phyloP scores from a whole-genome alignment of 2,888 invertebrate genomes.

The Euspilapteryx auroguttella region DNA sequence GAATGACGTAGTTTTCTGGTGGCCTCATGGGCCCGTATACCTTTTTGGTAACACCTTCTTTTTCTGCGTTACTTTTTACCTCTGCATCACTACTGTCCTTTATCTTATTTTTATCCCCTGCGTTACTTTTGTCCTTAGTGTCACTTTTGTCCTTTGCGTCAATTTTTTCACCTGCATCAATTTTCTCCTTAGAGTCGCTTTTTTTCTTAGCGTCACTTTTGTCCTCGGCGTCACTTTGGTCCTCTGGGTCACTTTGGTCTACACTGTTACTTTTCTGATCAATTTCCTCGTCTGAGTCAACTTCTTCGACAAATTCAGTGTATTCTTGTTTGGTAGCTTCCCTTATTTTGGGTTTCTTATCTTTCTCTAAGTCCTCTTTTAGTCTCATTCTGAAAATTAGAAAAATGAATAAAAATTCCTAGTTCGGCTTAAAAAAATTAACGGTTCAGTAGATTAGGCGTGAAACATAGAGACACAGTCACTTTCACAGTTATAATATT shows the following conservation, averaged over 20 bases:
- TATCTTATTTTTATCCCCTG: background rate
- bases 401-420: no score
- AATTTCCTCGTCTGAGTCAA: constrained; percentile 43
- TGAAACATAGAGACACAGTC: no score
- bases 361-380: constrained; percentile 46
- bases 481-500: no score
- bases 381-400: constrained; percentile 32
- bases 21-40: constrained; percentile 51
- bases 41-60: no score
- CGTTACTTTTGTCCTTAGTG: constrained; percentile 5
- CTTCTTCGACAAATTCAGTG: constrained; percentile 54
- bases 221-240: background rate
- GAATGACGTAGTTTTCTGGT: constrained; percentile 43
- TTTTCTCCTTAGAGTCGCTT: no score
- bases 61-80: no score
- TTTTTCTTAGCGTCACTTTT: no score
- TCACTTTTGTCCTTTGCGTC: constrained; percentile 6
- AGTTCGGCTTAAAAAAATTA: no score
- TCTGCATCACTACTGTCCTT: constrained; percentile 5
- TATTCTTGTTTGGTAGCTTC: constrained; percentile 21
- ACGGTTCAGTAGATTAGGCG: no score
- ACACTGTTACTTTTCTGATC: no score
- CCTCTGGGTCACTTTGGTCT: background rate
- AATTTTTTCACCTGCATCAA: no score
- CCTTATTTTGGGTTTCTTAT: constrained; percentile 21